Base-by-base conservation (phyloP, 1,140 invertebrate species). In the Diuraphis noxia region DNA sequence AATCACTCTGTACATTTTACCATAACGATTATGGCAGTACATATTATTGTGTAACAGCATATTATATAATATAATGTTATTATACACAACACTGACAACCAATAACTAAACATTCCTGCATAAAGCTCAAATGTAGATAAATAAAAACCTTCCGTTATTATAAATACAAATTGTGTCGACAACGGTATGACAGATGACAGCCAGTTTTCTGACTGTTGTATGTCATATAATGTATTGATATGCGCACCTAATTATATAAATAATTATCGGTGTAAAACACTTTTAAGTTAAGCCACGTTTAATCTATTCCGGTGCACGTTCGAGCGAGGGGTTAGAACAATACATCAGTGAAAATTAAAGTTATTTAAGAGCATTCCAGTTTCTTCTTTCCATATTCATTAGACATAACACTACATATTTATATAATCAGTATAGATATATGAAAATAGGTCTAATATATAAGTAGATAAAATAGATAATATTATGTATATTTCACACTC, bases 351-450 rank as follows among this genome's bases (percentile, higher is more conserved):
- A 72, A 63, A 63, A n/a, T 72, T 72, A 72, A 72, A 72, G n/a
- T 72, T 72, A n/a, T 72, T 72, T 72, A 72, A 13, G 13, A 72
- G 56, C 13, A n/a, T 72, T 72, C 56, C 56, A 72, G 56, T 72
- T 72, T 72, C 0, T 72, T 63, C 17, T 63, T 72, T 72, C 19
- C 56, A 72, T 72, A n/a, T 34, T 72, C 56, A 72, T 72, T 72
- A 72, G 56, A 34, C 30, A 72, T 72, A 72, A 72, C 13, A 72
- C 56, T 17, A 72, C n/a, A 72, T 72, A 72, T n/a, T n/a, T 30
- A 72, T 63, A 72, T n/a, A 72, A 72, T 72, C 56, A 63, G 56
- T 52, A 49, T 52, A n/a, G n/a, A n/a, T 63, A 63, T n/a, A 63
- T 30, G 30, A 63, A 63, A 63, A 63, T 17, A n/a, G 13, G 10